Evolutionary conservation across 2,888 invertebrate genomes (phyloP).

Genomic region (Choristoneura rosaceana): DNA sequence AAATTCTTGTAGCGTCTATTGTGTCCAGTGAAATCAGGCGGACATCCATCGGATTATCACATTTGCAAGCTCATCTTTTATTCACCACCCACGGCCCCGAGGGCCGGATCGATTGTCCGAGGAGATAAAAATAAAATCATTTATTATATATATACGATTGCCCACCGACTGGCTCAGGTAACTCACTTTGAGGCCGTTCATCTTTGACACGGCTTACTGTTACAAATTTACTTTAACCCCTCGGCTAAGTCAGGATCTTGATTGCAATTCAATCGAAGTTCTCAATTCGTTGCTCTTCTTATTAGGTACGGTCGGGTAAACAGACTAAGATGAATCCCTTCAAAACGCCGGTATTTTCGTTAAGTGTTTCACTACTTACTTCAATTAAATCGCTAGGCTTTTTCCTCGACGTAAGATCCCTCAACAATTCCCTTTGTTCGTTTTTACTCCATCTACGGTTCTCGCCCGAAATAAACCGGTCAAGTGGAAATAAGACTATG

Average conservation of each 20-base stretch:
- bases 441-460: constrained; percentile 17
- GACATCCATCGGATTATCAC: constrained; percentile 45
- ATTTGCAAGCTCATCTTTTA: constrained; percentile 65
- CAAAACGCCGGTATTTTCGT: constrained; percentile 5
- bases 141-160: constrained; percentile 51
- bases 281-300: constrained; percentile 7
- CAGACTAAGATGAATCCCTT: constrained; percentile 29
- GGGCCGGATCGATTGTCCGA: constrained; percentile 46
- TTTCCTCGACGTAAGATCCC: constrained; percentile 17
- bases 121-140: constrained; percentile 56
- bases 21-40: constrained; percentile 36
- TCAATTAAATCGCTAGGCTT: constrained; percentile 31
- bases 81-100: constrained; percentile 55
- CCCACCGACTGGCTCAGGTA: constrained; percentile 46
- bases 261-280: constrained; percentile 13
- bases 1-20: constrained; percentile 23
- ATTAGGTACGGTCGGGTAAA: constrained; percentile 12
- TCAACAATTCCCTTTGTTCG: constrained; percentile 32
- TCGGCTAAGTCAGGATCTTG: background rate
- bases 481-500: constrained; percentile 35
- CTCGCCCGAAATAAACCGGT: constrained; percentile 34
- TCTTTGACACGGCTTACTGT: background rate
- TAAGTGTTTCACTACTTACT: constrained; percentile 26
- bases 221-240: background rate
- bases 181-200: background rate